A percentile compares a stretch with the other conserved stretches of the same genome.
Evolutionary conservation across 2,888 invertebrate species (phyloP).

Genomic region (Morpho achilles): DNA sequence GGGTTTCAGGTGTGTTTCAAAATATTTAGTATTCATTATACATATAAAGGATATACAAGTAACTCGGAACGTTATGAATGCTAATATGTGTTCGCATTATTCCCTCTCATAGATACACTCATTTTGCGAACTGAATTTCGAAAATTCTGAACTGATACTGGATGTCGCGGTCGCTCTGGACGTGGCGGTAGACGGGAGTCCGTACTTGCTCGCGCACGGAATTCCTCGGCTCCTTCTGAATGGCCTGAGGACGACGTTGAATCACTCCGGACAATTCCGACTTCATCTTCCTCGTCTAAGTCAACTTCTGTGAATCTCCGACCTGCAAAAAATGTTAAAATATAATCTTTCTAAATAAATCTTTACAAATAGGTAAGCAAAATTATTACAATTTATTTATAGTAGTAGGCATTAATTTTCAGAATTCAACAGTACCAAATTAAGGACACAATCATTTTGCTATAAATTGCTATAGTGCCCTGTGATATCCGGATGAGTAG

Average conservation of each 20-base stretch:
- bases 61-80: too few relatives aligned
- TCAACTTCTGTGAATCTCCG: slow-evolving; percentile 82
- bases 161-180: slow-evolving; percentile 79
- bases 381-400: background rate
- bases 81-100: slow-evolving; percentile 73
- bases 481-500: too few relatives aligned
- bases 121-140: slow-evolving; percentile 82
- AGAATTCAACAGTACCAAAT: background rate
- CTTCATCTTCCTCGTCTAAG: slow-evolving; percentile 80
- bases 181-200: slow-evolving; percentile 80
- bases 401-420: background rate
- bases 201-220: slow-evolving; percentile 87
- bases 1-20: too few relatives aligned
- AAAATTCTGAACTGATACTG: slow-evolving; percentile 55
- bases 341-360: too few relatives aligned
- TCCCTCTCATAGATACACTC: slow-evolving; percentile 88
- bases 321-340: slow-evolving; percentile 43
- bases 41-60: too few relatives aligned
- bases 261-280: slow-evolving; percentile 52
- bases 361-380: too few relatives aligned
- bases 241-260: slow-evolving; percentile 61
- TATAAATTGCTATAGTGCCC: too few relatives aligned
- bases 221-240: slow-evolving; percentile 69
- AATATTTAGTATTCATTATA: too few relatives aligned
- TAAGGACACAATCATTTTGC: too few relatives aligned